These are phyloP conservation scores for Brachyalestes nurse DNA, from an alignment of 2,797 vertebrate genomes.

Conservation along the genomic window DNA sequence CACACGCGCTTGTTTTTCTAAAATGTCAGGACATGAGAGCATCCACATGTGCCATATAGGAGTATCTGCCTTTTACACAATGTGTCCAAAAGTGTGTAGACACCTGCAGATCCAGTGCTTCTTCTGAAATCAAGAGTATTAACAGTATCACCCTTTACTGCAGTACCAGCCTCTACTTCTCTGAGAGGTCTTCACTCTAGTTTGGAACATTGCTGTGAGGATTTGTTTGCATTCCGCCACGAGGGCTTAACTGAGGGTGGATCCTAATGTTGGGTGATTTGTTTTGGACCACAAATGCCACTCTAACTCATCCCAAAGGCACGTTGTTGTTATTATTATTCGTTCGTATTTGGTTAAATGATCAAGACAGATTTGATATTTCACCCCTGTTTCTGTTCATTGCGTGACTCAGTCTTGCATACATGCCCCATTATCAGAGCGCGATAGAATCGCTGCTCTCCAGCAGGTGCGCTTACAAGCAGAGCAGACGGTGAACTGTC, in stretches of 20 bases:
- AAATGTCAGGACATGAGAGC: neutral
- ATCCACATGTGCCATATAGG: neutral
- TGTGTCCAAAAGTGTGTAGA: neutral
- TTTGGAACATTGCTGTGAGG: too few relatives aligned
- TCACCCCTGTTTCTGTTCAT: too few relatives aligned
- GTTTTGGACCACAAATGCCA: neutral
- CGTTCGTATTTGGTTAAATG: too few relatives aligned
- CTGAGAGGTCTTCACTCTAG: too few relatives aligned
- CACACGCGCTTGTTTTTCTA: slow-evolving; percentile 1
- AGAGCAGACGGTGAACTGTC: too few relatives aligned
- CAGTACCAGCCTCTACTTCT: too few relatives aligned
- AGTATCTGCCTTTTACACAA: too few relatives aligned
- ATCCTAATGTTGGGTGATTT: neutral
- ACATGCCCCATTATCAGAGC: too few relatives aligned
- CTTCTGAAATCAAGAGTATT: neutral
- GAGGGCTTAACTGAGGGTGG: neutral
- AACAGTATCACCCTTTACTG: neutral
- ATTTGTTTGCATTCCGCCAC: neutral
- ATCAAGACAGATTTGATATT: too few relatives aligned
- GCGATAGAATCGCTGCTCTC: too few relatives aligned
- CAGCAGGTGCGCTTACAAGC: too few relatives aligned
- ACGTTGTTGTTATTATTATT: neutral
- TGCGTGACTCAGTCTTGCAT: too few relatives aligned
- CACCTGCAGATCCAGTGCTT: neutral
- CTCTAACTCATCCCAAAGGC: neutral